Evolutionary conservation across 2,797 vertebrate genomes (phyloP).

Genomic region (Halcyon leucocephala): DNA sequence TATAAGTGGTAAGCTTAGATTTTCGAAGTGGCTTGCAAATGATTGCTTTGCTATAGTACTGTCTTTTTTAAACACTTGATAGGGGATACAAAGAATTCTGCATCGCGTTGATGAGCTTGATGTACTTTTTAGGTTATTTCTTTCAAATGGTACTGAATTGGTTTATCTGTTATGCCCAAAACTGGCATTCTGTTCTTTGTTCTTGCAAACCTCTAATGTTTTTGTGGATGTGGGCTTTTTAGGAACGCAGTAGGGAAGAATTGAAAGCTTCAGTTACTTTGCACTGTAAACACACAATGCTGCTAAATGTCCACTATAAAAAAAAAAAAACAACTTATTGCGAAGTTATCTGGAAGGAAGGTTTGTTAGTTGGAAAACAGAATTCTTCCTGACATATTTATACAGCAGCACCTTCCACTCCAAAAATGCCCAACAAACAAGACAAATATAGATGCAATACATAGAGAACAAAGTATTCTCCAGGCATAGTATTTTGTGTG

Average conservation of each 20-base stretch:
- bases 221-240: not conserved
- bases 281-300: not conserved
- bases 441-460: not conserved
- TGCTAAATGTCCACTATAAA: not conserved
- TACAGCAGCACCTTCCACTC: not conserved
- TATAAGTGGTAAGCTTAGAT: not conserved
- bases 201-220: not conserved
- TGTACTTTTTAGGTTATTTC: not conserved
- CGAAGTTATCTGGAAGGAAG: not conserved
- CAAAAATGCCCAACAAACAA: not conserved
- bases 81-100: not conserved
- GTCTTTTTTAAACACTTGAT: not conserved
- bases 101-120: not conserved
- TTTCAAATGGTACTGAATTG: not conserved
- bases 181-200: not conserved
- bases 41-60: not conserved
- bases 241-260: not conserved
- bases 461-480: not conserved
- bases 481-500: not conserved
- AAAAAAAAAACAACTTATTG: not conserved
- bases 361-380: not conserved
- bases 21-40: not conserved
- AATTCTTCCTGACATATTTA: not conserved
- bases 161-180: not conserved
- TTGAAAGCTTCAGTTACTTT: constrained; percentile 4